phyloP scores from a whole-genome alignment of 2,113 vertebrate genomes.

The Amphilophus citrinellus region DNA sequence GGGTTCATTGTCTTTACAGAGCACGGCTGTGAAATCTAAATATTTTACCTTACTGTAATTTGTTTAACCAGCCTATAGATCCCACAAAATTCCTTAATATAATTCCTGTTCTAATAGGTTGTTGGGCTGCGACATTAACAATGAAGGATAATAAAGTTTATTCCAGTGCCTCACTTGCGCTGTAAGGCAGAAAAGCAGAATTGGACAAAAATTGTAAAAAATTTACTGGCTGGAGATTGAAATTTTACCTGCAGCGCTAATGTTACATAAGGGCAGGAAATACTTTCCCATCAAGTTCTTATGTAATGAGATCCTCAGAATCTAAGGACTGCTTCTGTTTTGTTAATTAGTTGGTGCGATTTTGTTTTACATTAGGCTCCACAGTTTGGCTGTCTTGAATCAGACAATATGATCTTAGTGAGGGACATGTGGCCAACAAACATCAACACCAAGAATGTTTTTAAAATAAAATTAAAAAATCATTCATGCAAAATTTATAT shows the following conservation, averaged over 20 bases:
- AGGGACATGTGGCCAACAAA: not conserved
- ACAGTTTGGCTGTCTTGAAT: not conserved
- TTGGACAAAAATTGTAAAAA: not conserved
- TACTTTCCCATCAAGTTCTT: not conserved
- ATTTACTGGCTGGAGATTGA: not conserved
- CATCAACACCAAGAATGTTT: no score
- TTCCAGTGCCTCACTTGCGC: not conserved
- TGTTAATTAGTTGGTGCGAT: not conserved
- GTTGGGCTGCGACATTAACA: not conserved
- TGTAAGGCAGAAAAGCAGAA: not conserved
- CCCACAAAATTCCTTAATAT: not conserved
- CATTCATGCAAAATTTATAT: not conserved
- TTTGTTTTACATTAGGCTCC: not conserved
- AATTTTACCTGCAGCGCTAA: not conserved
- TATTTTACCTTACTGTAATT: not conserved
- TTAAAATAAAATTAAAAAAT: no score
- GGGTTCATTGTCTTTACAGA: slow-evolving; percentile 20
- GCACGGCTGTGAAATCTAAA: not conserved
- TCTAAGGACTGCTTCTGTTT: no score
- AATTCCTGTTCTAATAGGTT: not conserved
- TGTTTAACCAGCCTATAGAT: not conserved
- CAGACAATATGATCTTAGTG: not conserved
- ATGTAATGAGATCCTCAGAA: no score
- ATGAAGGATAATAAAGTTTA: not conserved
- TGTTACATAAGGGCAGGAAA: not conserved